Evolutionary conservation across 2,797 vertebrate species (phyloP).

Genomic region (Onychomys arenicola): DNA sequence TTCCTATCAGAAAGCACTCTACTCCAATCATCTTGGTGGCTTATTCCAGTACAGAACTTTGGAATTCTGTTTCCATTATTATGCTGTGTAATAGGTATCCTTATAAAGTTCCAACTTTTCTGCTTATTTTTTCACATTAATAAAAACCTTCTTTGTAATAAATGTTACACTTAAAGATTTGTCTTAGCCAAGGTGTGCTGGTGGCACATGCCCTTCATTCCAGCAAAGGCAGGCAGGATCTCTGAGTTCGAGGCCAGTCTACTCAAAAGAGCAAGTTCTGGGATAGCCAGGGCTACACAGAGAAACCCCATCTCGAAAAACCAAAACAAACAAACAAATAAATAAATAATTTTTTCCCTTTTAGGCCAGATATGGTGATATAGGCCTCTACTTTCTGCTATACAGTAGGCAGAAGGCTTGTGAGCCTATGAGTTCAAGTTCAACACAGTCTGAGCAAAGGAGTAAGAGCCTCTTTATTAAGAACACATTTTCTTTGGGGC

Average conservation of each 20-base stretch:
- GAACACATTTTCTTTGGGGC: background rate
- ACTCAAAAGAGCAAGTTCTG: background rate
- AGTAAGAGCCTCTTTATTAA: background rate
- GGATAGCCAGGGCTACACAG: background rate
- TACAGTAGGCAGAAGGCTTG: background rate
- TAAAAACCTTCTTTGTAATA: constrained; percentile 7
- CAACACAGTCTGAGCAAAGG: background rate
- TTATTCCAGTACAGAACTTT: background rate
- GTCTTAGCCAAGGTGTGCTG: background rate
- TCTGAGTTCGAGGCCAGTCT: background rate
- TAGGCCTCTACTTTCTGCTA: background rate
- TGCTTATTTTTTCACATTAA: constrained; percentile 27
- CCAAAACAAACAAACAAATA: background rate
- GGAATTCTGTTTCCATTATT: background rate
- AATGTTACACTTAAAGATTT: background rate
- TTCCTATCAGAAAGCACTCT: no score
- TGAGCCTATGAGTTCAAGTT: background rate
- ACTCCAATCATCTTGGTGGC: background rate
- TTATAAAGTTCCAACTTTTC: constrained; percentile 5
- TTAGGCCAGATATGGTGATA: background rate
- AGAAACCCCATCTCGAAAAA: background rate
- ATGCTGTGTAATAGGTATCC: background rate
- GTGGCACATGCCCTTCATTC: background rate
- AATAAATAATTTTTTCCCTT: background rate
- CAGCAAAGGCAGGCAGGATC: background rate